Conservation (phyloP, 2,113 vertebrate species). For the Crotophaga sulcirostris region DNA sequence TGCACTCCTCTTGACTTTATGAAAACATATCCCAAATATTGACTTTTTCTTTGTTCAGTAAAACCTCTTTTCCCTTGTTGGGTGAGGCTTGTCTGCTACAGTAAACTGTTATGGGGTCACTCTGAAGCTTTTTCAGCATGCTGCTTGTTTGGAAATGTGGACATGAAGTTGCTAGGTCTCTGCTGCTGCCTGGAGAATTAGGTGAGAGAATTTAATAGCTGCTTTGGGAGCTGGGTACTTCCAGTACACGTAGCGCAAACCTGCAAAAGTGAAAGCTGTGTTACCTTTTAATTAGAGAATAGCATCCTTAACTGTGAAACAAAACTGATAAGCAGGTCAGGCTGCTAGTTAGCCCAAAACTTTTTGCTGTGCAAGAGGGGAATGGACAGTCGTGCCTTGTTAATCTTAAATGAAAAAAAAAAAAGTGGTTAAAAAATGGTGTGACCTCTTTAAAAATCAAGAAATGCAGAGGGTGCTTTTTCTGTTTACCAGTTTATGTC, state of each 20-base stretch:
- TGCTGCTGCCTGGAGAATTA: not conserved
- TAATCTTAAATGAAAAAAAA: not conserved
- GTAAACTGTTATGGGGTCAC: not conserved
- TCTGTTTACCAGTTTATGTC: not conserved
- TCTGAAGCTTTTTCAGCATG: not conserved
- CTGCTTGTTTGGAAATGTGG: not conserved
- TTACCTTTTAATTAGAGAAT: not conserved
- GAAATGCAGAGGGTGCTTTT: not conserved
- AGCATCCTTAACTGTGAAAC: not conserved
- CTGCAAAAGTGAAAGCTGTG: not conserved
- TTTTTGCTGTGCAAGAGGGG: not conserved
- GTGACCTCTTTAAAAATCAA: not conserved
- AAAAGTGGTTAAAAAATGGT: not conserved
- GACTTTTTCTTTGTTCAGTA: slow-evolving; percentile 37
- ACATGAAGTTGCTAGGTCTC: not conserved
- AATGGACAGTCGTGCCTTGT: not conserved
- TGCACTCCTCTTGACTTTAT: slow-evolving; percentile 71
- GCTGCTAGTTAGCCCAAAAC: not conserved
- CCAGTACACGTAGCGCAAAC: not conserved
- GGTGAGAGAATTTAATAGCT: not conserved
- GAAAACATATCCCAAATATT: slow-evolving; percentile 65
- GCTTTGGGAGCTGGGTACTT: not conserved
- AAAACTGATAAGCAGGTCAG: not conserved
- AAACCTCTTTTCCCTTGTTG: not conserved
- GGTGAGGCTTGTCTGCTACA: not conserved